Evolutionary conservation across 2,888 invertebrate genomes (phyloP), one percentile per base, ranked within the genome.

Genomic region (Drosophila histrio): DNA sequence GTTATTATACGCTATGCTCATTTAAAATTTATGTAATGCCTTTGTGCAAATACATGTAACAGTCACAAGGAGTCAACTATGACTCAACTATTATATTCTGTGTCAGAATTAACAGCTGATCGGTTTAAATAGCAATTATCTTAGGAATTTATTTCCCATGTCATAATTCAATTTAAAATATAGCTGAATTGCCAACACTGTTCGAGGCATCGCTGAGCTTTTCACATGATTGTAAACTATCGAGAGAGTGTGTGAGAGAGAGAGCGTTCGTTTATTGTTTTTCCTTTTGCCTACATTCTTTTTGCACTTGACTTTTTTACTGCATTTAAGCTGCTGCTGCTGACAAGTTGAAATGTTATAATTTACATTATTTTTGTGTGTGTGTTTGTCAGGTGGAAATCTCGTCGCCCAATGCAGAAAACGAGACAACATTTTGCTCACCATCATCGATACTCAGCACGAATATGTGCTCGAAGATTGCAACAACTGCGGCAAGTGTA

Each of bases 341-440:
- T 24, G 60, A 54, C 26, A 43, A 43, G 41, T 38, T 66, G 15
- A 32, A 36, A 17, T 17, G 17, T 34, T 24, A 36, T 50, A 52
- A 36, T 26, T 41, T 0, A 49, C 49, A 34, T 47, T 15, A 9
- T 28, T 56, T 50, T n/a, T 26, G 11, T 46, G 52, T 44, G 24
- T 24, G 17, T 49, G 22, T 50, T 11, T 8, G 36, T 36, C 64
- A 92, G 92, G 92, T 92, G 62, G 92, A 92, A 87, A 91, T 92
- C 47, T 91, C 92, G 47, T 92, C 92, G 34, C 92, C 92, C 75
- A 92, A 91, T 89, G 91, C 92, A 64, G 92, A 92, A 79, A 90
- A 87, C 64, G 92, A 92, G 76, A 91, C 90, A 62, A 91, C 91
- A 72, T 90, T 92, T 76, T 92, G 92, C 80, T 91, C 92, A 72